phyloP scores from a whole-genome alignment of 2,797 vertebrate genomes.

The Sebastes minor region DNA sequence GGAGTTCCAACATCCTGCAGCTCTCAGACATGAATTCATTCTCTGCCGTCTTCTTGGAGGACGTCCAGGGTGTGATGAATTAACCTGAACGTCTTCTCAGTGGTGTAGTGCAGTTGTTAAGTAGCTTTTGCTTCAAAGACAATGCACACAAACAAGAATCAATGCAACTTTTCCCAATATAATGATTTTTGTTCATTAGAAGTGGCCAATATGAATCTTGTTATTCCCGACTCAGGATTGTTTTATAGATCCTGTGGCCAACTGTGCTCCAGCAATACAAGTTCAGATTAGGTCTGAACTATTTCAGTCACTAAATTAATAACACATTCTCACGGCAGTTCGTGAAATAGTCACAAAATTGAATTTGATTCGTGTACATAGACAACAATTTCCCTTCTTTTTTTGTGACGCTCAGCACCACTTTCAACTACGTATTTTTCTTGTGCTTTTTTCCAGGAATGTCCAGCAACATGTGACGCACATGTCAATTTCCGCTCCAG shows the following conservation, averaged over 20 bases:
- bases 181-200: not conserved
- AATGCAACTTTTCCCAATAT: conserved; percentile 6
- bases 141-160: conserved; percentile 12
- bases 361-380: not conserved
- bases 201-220: conserved; percentile 31
- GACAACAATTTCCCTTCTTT: not conserved
- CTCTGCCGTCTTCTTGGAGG: conserved; percentile 64
- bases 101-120: conserved; percentile 18
- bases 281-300: conserved; percentile 5
- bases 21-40: conserved; percentile 61
- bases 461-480: too few species aligned
- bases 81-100: conserved; percentile 36
- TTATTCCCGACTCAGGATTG: conserved; percentile 28
- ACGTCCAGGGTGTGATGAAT: conserved; percentile 65
- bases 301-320: conserved; percentile 16
- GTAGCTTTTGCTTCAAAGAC: conserved; percentile 20
- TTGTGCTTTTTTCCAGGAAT: too few species aligned
- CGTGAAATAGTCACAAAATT: not conserved
- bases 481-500: too few species aligned
- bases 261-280: not conserved
- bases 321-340: not conserved
- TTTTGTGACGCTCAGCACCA: not conserved
- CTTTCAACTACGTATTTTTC: too few species aligned
- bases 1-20: conserved; percentile 56
- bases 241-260: conserved; percentile 24